Evolutionary conservation across 2,797 vertebrate genomes (phyloP).

Genomic region (Hyperoplus lanceolatus): DNA sequence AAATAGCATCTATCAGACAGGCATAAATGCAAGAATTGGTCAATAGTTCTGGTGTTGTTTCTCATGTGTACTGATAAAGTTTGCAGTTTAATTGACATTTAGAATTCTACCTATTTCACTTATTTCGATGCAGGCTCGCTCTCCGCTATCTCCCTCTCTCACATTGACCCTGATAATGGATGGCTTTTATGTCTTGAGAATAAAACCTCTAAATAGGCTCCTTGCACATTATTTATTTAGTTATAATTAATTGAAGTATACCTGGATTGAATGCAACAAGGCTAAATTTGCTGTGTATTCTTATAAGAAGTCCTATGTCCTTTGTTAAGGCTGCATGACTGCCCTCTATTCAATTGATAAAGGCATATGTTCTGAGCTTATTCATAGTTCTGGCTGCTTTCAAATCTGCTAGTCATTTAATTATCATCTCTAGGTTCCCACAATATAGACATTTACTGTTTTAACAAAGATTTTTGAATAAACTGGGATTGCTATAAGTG

Average conservation of each 20-base stretch:
- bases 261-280: conserved; percentile 82
- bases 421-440: background rate
- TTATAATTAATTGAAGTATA: conserved; percentile 86
- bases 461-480: conserved; percentile 13
- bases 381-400: conserved; percentile 23
- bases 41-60: conserved; percentile 36
- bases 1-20: conserved; percentile 14
- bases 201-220: conserved; percentile 83
- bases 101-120: conserved; percentile 54
- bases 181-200: conserved; percentile 84
- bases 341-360: conserved; percentile 17
- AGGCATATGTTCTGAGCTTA: conserved; percentile 8
- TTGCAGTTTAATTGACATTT: conserved; percentile 54
- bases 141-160: conserved; percentile 71
- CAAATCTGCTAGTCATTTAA: conserved; percentile 14
- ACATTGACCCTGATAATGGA: conserved; percentile 83
- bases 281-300: conserved; percentile 49
- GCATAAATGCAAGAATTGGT: background rate
- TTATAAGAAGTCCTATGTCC: conserved; percentile 34
- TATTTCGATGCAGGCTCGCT: conserved; percentile 56
- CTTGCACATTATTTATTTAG: conserved; percentile 86
- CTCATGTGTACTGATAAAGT: conserved; percentile 28
- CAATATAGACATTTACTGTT: conserved; percentile 13
- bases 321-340: conserved; percentile 38
- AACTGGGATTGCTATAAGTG: conserved; percentile 39